A percentile compares a stretch with the other conserved stretches of the same genome.
These are phyloP conservation scores for Volucella inflata DNA, from an alignment of 2,888 invertebrate species.

Conservation along the genomic window DNA sequence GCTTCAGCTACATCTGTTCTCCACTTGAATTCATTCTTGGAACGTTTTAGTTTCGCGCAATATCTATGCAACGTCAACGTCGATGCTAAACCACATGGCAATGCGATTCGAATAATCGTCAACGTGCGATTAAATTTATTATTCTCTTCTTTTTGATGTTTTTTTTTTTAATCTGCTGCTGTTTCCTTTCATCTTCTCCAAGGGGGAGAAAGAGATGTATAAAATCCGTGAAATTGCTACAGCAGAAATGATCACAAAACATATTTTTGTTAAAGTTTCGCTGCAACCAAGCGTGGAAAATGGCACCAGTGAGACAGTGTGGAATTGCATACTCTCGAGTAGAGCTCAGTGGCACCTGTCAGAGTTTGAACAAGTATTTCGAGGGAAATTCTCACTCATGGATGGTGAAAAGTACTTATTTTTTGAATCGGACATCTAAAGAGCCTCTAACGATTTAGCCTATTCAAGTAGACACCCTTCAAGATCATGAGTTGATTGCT, in stretches of 20 bases:
- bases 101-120: conserved; percentile 59
- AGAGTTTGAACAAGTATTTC: no score
- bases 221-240: not conserved
- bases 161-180: conserved; percentile 1
- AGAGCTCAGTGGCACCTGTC: conserved; percentile 3
- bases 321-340: no score
- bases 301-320: not conserved
- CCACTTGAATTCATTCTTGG: conserved; percentile 43
- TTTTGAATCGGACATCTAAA: no score
- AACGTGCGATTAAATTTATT: conserved; percentile 59
- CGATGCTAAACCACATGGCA: conserved; percentile 6
- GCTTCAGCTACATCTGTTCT: conserved; percentile 7
- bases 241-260: conserved; percentile 2
- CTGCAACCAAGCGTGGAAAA: conserved; percentile 18
- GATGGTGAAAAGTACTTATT: no score
- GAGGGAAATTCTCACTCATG: no score
- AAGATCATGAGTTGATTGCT: no score
- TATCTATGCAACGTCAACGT: not conserved
- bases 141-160: conserved; percentile 27
- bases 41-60: conserved; percentile 11
- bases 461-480: no score
- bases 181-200: conserved; percentile 25
- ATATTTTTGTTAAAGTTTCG: conserved; percentile 6
- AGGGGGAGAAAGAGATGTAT: conserved; percentile 17
- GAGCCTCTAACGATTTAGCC: no score